Conservation (phyloP, 2,797 vertebrate species). For the Sebastes matsubarae region DNA sequence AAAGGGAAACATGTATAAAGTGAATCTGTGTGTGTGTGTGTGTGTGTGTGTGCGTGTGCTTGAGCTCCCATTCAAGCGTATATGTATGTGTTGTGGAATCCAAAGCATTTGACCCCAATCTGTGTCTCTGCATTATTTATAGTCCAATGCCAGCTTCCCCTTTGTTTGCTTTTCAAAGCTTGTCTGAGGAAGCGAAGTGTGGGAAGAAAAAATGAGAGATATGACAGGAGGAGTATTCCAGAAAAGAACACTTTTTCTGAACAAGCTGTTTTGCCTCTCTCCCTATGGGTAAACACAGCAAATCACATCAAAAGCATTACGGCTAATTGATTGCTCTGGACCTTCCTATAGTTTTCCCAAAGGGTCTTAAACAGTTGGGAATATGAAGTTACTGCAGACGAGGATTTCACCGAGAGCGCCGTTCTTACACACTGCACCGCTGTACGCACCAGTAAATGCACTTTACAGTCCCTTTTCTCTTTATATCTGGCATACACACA, state of each 20-base stretch:
- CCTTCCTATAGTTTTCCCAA: constrained; percentile 26
- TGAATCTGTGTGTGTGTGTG: background rate
- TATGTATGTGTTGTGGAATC: constrained; percentile 59
- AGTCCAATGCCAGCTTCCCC: constrained; percentile 53
- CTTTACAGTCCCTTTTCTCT: constrained; percentile 46
- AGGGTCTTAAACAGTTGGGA: constrained; percentile 24
- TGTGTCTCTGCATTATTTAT: constrained; percentile 75
- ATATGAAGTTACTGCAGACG: constrained; percentile 18
- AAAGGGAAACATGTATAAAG: constrained; percentile 2
- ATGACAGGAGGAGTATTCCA: constrained; percentile 26
- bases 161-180: constrained; percentile 68
- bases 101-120: constrained; percentile 75
- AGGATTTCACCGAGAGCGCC: constrained; percentile 20
- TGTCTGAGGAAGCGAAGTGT: constrained; percentile 40
- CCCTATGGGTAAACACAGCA: constrained; percentile 26
- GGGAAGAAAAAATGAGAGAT: background rate
- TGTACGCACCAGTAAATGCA: constrained; percentile 52
- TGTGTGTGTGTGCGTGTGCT: background rate
- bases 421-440: constrained; percentile 20
- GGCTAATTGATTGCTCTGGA: constrained; percentile 57
- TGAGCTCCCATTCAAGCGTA: constrained; percentile 12
- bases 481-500: constrained; percentile 40
- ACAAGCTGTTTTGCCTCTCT: background rate
- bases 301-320: constrained; percentile 56
- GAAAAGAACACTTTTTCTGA: constrained; percentile 8